Evolutionary conservation across 1,140 invertebrate species (phyloP), one percentile per base, ranked within the genome.

Genomic region (Lanistes nyassanus): DNA sequence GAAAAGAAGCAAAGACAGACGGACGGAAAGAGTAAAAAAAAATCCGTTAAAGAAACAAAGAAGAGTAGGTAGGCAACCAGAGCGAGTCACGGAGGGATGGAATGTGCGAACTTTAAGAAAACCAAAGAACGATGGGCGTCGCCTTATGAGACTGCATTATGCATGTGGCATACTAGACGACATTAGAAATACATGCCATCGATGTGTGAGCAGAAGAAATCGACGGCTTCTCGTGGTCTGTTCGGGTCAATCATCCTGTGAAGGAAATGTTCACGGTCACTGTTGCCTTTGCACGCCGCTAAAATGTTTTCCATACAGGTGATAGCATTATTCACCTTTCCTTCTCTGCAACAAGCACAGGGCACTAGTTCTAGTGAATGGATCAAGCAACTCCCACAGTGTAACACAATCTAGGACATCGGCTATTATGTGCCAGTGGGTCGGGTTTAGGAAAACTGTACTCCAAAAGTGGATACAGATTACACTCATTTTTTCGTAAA

Each of bases 231-330:
- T n/a, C 64, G 47, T 31, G 51, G 19, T 26, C 56, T 75, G 2
- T 68, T 26, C 16, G 51, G 29, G 53, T 75, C 64, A 34, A 75
- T 36, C 74, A 75, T 75, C 36, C n/a, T 75, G 2, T 64, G 64
- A 11, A 75, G 53, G 34, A 55, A 75, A 37, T 75, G 74, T 51
- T 75, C 74, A 51, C 64, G 62, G 64, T 75, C 74, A n/a, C 62
- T 75, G 51, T 51, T 75, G n/a, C 74, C 74, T 36, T 75, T 64
- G 31, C 74, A 75, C 4, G 51, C 64, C 31, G 34, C 51, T 7
- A 34, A 56, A 34, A 75, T 42, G 2, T 58, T 31, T 34, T 75
- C 62, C 65, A 68, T 51, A 42, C 74, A 75, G 47, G 26, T 23
- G 53, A 75, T 39, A 26, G 74, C 74, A 23, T 55, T 26, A 4